Conservation (phyloP, 2,888 invertebrate genomes). For the Xanthorhoe designata region DNA sequence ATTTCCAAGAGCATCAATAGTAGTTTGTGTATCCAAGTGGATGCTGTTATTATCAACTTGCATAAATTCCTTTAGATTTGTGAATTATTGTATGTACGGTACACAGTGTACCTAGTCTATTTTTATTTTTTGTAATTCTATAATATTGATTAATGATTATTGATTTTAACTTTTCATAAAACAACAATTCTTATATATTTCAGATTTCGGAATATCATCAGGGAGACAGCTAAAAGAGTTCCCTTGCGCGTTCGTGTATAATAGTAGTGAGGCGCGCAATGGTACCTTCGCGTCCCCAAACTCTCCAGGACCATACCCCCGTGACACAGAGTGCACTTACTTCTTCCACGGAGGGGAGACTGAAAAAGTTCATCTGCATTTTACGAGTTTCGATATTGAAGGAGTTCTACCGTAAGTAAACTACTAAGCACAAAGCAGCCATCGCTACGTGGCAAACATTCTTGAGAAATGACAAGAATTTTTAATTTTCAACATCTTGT, state of each 20-base stretch:
- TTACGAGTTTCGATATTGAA: constrained; percentile 97
- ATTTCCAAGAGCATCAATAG: no score
- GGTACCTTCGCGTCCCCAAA: constrained; percentile 96
- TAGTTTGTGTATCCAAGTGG: no score
- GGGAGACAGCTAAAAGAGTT: constrained; percentile 91
- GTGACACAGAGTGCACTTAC: constrained; percentile 96
- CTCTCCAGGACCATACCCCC: constrained; percentile 95
- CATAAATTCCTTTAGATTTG: no score
- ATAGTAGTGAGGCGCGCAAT: constrained; percentile 91
- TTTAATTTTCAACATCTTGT: no score
- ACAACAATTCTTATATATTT: constrained; percentile 2
- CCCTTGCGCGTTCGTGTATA: constrained; percentile 95
- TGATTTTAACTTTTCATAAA: neutral
- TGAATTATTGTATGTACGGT: no score
- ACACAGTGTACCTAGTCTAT: no score
- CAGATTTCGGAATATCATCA: constrained; percentile 95
- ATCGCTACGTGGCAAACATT: no score
- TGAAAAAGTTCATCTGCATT: constrained; percentile 93
- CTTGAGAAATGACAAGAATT: no score
- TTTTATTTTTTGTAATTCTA: neutral
- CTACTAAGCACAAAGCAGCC: no score
- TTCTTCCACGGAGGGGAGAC: constrained; percentile 93
- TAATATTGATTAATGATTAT: no score
- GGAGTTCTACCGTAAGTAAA: constrained; percentile 95
- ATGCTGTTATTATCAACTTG: no score